Conservation (phyloP, 92 coral and sea anemone species). For the Bergia puertoricense region DNA sequence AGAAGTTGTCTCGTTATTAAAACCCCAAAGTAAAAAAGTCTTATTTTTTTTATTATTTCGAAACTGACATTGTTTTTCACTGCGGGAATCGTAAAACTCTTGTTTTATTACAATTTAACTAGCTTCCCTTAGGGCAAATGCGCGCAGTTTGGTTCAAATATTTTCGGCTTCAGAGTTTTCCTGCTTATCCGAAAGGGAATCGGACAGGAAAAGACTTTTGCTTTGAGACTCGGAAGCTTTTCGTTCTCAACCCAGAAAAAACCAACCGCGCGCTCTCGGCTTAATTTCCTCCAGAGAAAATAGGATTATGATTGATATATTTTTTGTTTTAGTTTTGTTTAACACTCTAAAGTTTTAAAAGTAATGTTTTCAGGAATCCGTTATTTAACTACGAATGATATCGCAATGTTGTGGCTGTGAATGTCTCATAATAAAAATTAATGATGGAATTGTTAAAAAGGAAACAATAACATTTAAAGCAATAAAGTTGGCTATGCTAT, state of each 20-base stretch:
- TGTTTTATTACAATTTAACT: not conserved
- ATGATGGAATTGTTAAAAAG: slow-evolving; percentile 10
- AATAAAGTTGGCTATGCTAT: slow-evolving; percentile 8
- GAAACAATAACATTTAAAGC: slow-evolving; percentile 14
- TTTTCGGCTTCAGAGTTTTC: not conserved
- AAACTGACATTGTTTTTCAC: not conserved
- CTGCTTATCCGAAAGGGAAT: not conserved
- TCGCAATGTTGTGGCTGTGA: not conserved
- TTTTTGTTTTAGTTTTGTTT: slow-evolving; percentile 14
- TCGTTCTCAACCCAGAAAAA: not conserved
- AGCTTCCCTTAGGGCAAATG: not conserved
- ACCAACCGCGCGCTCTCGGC: not conserved
- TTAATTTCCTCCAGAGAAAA: too few species aligned
- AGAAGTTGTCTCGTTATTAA: not conserved
- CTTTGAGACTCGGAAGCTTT: not conserved
- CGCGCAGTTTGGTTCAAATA: not conserved
- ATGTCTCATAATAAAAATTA: not conserved
- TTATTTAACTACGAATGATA: not conserved
- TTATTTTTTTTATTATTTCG: not conserved
- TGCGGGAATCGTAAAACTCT: not conserved
- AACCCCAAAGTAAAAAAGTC: not conserved
- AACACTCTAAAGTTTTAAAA: not conserved
- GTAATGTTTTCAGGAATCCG: not conserved
- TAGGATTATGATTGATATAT: not conserved
- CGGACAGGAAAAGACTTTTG: not conserved